Evolutionary conservation across 2,888 invertebrate species (phyloP).

Genomic region (Zhengitettix transpicula): DNA sequence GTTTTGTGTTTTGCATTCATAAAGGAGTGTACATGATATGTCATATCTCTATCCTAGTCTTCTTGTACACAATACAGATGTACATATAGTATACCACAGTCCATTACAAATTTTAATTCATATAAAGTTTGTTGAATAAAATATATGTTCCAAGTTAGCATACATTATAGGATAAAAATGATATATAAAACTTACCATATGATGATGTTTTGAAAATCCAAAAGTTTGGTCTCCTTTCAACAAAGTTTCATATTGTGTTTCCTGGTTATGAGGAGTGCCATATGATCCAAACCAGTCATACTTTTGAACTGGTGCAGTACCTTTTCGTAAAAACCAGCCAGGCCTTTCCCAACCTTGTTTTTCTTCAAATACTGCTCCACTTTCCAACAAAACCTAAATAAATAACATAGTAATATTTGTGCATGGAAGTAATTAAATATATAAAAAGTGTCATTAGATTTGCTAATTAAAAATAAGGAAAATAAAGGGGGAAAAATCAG

Average conservation of each 20-base stretch:
- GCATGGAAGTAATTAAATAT: no score
- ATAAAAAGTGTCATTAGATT: no score
- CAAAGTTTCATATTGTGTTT: slow-evolving; percentile 49
- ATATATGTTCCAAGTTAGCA: no score
- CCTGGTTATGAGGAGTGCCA: slow-evolving; percentile 44
- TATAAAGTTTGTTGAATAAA: neutral
- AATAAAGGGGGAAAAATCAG: no score
- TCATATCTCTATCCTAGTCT: no score
- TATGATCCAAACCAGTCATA: slow-evolving; percentile 83
- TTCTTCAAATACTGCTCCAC: slow-evolving; percentile 78
- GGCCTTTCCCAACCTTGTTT: slow-evolving; percentile 80
- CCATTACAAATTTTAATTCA: neutral
- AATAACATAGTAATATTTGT: no score
- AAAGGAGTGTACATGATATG: no score
- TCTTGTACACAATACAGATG: no score
- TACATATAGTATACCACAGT: no score
- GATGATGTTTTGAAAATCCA: slow-evolving; percentile 63
- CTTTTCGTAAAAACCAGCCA: slow-evolving; percentile 48
- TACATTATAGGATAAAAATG: no score
- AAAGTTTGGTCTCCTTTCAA: slow-evolving; percentile 64
- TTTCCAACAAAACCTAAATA: slow-evolving; percentile 47
- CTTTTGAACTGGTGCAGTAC: slow-evolving; percentile 41
- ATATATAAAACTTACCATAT: slow-evolving; percentile 46
- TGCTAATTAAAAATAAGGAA: no score
- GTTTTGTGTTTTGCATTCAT: no score